Percentiles rank a stretch among this genome's conserved stretches.
These are phyloP conservation scores for Byasa hedistus DNA, from an alignment of 2,888 invertebrate genomes.

Conservation along the genomic window DNA sequence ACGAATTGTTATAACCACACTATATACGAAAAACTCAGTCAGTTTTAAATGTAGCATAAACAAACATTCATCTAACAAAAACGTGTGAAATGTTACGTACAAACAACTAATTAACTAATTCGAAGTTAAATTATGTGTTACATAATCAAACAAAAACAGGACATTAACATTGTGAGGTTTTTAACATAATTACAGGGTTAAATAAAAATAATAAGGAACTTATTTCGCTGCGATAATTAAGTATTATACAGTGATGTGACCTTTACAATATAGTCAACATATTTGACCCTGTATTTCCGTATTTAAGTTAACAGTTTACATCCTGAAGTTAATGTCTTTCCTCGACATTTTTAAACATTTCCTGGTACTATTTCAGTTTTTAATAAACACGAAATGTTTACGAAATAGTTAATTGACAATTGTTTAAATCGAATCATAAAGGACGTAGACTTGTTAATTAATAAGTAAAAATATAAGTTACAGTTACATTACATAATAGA, in stretches of 20 bases:
- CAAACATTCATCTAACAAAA: neutral
- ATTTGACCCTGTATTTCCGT: conserved; percentile 11
- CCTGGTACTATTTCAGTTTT: neutral
- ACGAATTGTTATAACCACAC: neutral
- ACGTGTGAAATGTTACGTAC: neutral
- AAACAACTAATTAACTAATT: neutral
- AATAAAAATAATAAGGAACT: conserved; percentile 21
- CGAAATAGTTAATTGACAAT: neutral
- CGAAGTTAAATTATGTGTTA: neutral
- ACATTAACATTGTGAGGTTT: neutral
- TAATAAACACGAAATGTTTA: neutral
- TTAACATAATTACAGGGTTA: conserved; percentile 18
- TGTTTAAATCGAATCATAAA: neutral
- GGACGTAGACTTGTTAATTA: neutral
- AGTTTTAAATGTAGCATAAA: neutral
- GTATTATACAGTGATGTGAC: conserved; percentile 13
- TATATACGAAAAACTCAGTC: neutral
- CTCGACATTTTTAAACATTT: conserved; percentile 17
- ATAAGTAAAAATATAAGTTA: neutral
- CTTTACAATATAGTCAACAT: conserved; percentile 19
- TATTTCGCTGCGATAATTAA: conserved; percentile 16
- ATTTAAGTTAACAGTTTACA: conserved; percentile 16
- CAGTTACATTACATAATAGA: too few relatives aligned
- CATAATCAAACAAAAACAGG: conserved; percentile 12
- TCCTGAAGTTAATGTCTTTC: conserved; percentile 21